A percentile compares a stretch with the other conserved stretches of the same genome.
Evolutionary conservation across 2,113 vertebrate species (phyloP).

Genomic region (Cichladusa arquata): DNA sequence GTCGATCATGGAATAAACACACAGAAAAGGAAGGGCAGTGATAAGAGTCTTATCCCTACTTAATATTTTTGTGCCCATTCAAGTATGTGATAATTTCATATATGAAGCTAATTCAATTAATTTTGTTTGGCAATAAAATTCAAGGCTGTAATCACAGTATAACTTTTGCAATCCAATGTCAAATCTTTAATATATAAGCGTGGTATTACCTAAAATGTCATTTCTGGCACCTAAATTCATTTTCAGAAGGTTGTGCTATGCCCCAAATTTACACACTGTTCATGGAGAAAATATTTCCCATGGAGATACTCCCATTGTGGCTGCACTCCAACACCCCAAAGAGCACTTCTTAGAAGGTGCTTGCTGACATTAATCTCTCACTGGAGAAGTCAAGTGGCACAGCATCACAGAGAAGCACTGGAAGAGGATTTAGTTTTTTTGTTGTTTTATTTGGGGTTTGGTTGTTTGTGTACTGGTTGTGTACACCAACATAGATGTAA

Average conservation of each 20-base stretch:
- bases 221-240: not conserved
- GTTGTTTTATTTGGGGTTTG: not conserved
- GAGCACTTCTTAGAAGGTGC: not conserved
- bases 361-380: not conserved
- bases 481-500: not conserved
- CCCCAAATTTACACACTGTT: not conserved
- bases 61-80: not conserved
- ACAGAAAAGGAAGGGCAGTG: not conserved
- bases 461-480: not conserved
- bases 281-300: not conserved
- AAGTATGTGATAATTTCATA: not conserved
- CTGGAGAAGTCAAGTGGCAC: not conserved
- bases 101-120: not conserved
- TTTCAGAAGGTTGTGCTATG: not conserved
- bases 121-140: not conserved
- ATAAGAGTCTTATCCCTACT: not conserved
- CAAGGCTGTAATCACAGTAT: not conserved
- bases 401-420: not conserved
- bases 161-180: not conserved
- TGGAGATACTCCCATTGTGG: not conserved
- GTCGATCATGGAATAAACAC: not conserved
- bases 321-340: not conserved
- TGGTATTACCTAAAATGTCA: not conserved
- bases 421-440: fast-evolving
- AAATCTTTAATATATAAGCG: not conserved